A percentile compares a stretch with the other conserved stretches of the same genome.
Conservation (phyloP, 2,113 vertebrate genomes). For the Pygoscelis adeliae region DNA sequence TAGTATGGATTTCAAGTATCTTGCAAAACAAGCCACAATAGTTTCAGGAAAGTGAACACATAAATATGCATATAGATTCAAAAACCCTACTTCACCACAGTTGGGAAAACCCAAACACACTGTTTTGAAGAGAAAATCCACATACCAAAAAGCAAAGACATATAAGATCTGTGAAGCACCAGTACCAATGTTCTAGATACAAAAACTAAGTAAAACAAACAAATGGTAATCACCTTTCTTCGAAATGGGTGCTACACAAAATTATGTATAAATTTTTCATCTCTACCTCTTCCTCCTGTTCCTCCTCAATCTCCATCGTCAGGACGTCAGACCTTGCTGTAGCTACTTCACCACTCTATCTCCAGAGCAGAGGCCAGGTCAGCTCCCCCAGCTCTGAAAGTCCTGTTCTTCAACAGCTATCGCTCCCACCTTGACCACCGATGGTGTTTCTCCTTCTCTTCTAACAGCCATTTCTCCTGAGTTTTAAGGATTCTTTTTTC, state of each 20-base stretch:
- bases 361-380: not conserved
- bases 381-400: not conserved
- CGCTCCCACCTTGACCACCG: not conserved
- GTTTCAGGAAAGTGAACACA: not conserved
- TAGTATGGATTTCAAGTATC: not conserved
- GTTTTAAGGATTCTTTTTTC: not conserved
- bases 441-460: not conserved
- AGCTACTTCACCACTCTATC: not conserved
- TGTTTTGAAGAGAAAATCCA: not conserved
- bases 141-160: not conserved
- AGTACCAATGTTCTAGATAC: not conserved
- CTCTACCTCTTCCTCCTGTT: not conserved
- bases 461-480: not conserved
- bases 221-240: not conserved
- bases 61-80: not conserved
- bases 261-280: not conserved
- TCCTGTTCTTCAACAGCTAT: not conserved
- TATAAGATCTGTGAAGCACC: not conserved
- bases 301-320: not conserved
- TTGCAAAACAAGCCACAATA: not conserved
- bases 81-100: not conserved
- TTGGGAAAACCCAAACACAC: not conserved
- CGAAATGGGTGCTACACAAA: not conserved
- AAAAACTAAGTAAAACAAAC: not conserved
- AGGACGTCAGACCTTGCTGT: fast-evolving